Base-by-base conservation (phyloP, 2,888 invertebrate species). In the Allophyes oxyacanthae region DNA sequence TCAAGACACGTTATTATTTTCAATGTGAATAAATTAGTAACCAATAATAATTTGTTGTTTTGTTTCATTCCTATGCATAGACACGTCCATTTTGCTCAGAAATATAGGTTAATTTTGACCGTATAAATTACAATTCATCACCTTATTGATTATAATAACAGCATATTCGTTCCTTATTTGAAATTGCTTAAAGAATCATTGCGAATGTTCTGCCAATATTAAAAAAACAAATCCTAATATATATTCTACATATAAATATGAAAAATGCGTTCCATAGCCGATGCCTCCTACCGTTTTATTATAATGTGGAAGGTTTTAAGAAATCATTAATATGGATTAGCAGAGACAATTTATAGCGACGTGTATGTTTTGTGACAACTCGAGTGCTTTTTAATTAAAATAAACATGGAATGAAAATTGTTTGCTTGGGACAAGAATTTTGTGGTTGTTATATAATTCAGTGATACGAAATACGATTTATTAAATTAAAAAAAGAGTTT, bases 271-370 rank as follows among this genome's bases (percentile, higher is more conserved):
- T 32, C 26, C 26, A 1, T 45, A 50, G 20, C 37, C 11, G 40
- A 32, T 6, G 11, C 30, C 28, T 36, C 28, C 34, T 15, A 43
- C 44, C 25, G 33, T 51, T 54, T 52, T 55, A 51, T 63, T 49
- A 44, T 38, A 51, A 52, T 36, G 28, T 46, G 28, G 14, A 53
- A 51, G 46, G 69, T 85, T 87, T 85, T 72, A 79, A 81, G 80
- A 81, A 77, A 70, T 66, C 82, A 86, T 88, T 85, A 84, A 87
- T 87, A 86, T 86, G 84, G 78, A 87, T 85, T 82, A 86, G 26
- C 56, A 46, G 26, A 64, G 69, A 75, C 72, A 71, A 82, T 82
- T 81, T 79, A 81, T 82, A 55, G 57, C 57, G 25, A 34, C 49
- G 48, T 57, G 63, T 68, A 72, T 61, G 74, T 75, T 78, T 72